phyloP scores from a whole-genome alignment of 1,140 invertebrate genomes.

The Platyscapa corneri region DNA sequence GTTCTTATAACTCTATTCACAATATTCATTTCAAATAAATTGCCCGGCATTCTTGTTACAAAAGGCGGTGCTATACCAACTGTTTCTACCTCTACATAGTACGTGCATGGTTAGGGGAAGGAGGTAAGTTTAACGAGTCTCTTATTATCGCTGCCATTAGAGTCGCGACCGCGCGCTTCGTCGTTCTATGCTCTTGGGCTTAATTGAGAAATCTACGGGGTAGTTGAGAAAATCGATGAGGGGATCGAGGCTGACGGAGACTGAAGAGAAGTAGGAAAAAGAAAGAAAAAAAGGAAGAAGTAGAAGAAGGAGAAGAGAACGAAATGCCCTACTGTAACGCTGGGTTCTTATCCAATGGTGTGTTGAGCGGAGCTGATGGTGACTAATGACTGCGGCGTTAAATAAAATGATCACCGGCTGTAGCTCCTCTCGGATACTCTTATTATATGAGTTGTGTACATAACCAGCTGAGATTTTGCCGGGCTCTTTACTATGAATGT shows the following conservation, averaged over 20 bases:
- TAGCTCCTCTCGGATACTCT: conserved; percentile 3
- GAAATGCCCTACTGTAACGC: neutral
- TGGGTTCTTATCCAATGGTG: conserved; percentile 9
- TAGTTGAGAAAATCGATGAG: conserved; percentile 48
- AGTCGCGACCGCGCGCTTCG: neutral
- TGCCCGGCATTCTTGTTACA: neutral
- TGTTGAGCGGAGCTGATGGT: conserved; percentile 39
- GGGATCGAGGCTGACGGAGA: conserved; percentile 10
- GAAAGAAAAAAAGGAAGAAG: neutral
- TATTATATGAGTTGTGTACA: neutral
- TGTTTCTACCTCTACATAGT: neutral
- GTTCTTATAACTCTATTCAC: neutral
- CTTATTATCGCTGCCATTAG: conserved; percentile 48
- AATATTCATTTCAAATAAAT: conserved; percentile 19
- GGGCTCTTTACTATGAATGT: neutral
- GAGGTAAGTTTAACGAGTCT: conserved; percentile 40
- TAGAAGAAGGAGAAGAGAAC: conserved; percentile 7
- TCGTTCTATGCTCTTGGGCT: neutral
- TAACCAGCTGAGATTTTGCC: conserved; percentile 16
- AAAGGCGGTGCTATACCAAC: conserved; percentile 6
- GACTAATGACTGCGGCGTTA: conserved; percentile 56
- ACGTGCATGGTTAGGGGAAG: neutral
- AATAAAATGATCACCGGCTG: conserved; percentile 54
- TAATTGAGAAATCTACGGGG: conserved; percentile 44
- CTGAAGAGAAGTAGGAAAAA: neutral